These are phyloP conservation scores for Chalcosyrphus nemorum DNA, from an alignment of 2,888 invertebrate species.

Conservation along the genomic window DNA sequence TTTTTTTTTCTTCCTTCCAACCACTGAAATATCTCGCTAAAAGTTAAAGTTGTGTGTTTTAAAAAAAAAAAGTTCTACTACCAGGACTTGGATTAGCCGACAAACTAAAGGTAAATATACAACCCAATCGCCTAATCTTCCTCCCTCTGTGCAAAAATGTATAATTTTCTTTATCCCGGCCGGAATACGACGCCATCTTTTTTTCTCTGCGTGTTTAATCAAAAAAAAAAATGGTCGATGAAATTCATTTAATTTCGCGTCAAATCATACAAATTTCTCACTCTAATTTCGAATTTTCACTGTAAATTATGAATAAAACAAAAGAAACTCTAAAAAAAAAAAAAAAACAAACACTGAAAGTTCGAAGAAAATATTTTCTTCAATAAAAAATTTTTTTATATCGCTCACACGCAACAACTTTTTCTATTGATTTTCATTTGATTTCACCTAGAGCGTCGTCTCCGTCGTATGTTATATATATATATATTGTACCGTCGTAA, in stretches of 20 bases:
- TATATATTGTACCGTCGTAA: no score
- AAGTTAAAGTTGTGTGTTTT: no score
- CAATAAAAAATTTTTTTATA: slow-evolving; percentile 7
- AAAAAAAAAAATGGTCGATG: slow-evolving; percentile 39
- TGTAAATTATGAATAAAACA: no score
- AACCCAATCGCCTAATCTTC: not conserved
- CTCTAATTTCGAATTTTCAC: slow-evolving; percentile 68
- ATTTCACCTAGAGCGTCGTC: slow-evolving; percentile 61
- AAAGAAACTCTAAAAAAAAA: not conserved
- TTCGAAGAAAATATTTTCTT: slow-evolving; percentile 64
- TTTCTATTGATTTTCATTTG: slow-evolving; percentile 71
- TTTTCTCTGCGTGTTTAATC: slow-evolving; percentile 68
- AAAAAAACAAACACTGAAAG: slow-evolving; percentile 44
- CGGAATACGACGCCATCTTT: slow-evolving; percentile 68
- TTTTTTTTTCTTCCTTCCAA: no score
- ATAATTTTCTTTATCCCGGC: slow-evolving; percentile 10
- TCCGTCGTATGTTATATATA: slow-evolving; percentile 64
- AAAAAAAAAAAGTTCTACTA: no score
- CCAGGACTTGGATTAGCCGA: no score
- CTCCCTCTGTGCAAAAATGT: slow-evolving; percentile 35
- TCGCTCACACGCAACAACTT: slow-evolving; percentile 67
- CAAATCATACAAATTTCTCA: slow-evolving; percentile 22
- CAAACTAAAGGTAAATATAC: slow-evolving; percentile 64
- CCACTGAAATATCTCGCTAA: no score
- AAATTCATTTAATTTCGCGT: slow-evolving; percentile 38